Base-by-base conservation (phyloP, 2,888 invertebrate genomes). In the Tyria jacobaeae region DNA sequence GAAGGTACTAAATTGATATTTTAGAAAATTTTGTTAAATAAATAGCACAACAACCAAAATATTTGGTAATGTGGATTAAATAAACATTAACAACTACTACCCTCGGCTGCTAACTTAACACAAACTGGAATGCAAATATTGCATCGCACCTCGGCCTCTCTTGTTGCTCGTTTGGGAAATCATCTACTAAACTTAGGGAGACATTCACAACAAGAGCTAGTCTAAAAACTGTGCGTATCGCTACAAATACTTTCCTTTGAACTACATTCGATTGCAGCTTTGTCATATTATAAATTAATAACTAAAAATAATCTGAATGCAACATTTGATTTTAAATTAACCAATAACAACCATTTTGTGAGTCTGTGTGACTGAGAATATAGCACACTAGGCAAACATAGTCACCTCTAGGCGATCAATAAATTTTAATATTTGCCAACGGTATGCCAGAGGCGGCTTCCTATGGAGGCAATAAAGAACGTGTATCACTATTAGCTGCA, bases 81-180 rank as follows among this genome's bases (percentile, higher is more conserved):
- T 86, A 89, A 91, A 85, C 75, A 90, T 86, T 90, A 90, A 90
- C 87, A 88, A 89, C 89, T 91, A 90, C 84, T 83, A 87, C 87
- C 86, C 82, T 83, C 89, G 81, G 88, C 86, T 86, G 91, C 90
- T 92, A 89, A 90, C 91, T 90, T 91, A 92, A 90, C 85, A 90
- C 83, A 89, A 90, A 90, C 80, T 94, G 94, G 94, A 94, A 94
- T 94, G 94, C 94, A 93, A 90, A 87, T 92, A 93, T 92, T 94
- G 94, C 94, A 94, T 94, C 91, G 89, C 90, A 89, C 91, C 91
- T 89, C 81, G 89, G 89, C 89, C 89, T 86, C 75, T 66, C 70
- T 72, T 68, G 71, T 66, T 68, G 73, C 61, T 72, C 70, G 74
- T 74, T 71, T 73, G 64, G 79, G 84, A 80, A 73, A 76, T 81